phyloP scores from a whole-genome alignment of 1,140 invertebrate genomes.

The Bicyclus anynana region DNA sequence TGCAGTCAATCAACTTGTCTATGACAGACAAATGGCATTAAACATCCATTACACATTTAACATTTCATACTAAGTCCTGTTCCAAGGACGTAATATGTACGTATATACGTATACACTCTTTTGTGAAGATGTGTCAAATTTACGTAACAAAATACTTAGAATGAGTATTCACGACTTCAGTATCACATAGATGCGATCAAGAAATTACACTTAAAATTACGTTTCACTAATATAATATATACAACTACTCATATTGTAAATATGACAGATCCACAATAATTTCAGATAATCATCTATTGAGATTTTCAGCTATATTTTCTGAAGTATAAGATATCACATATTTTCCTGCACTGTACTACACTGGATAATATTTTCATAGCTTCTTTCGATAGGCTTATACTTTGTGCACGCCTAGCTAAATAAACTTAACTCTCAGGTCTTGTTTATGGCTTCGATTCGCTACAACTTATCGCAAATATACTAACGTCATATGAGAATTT shows the following conservation, averaged over 20 bases:
- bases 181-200: not conserved
- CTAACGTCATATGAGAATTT: too few species aligned
- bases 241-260: constrained; percentile 53
- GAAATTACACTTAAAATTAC: constrained; percentile 26
- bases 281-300: constrained; percentile 56
- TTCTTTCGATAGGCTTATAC: constrained; percentile 49
- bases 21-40: too few species aligned
- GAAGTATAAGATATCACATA: constrained; percentile 56
- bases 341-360: constrained; percentile 60
- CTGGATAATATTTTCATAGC: constrained; percentile 65
- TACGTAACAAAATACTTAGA: too few species aligned
- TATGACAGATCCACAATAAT: constrained; percentile 56
- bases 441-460: not conserved
- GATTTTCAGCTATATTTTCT: constrained; percentile 64
- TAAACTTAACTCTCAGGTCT: constrained; percentile 17
- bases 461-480: not conserved
- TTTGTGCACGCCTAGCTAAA: constrained; percentile 52
- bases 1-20: too few species aligned
- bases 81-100: too few species aligned
- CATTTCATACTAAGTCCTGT: too few species aligned
- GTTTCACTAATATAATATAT: constrained; percentile 59
- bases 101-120: too few species aligned
- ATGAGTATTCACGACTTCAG: not conserved
- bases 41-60: too few species aligned
- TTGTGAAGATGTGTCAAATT: too few species aligned